Evolutionary conservation across 2,888 invertebrate genomes (phyloP), one percentile per base, ranked within the genome.

Genomic region (Dicyrtomina minuta): DNA sequence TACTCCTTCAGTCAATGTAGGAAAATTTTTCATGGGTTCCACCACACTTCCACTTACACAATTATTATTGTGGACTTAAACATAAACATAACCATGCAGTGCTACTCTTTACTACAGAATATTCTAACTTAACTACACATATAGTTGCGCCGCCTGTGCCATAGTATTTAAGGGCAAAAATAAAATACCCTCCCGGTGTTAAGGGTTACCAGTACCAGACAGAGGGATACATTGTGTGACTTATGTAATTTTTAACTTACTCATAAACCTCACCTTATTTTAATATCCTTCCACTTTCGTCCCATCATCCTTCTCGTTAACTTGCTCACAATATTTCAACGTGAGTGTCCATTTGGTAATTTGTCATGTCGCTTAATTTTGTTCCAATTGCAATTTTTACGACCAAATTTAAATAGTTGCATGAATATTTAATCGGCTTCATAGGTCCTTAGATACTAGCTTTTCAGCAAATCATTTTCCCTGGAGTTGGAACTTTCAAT

Each of bases 251-350:
- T n/a, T n/a, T n/a, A n/a, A n/a, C n/a, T n/a, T n/a, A n/a, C 33
- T 33, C 8, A 8, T 33, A 33, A 33, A 8, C 8, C 8, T 33
- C 33, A 33, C 33, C 33, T 33, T 33, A 33, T 33, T 33, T 33
- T 3, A 33, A 8, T 33, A 33, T 33, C 33, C n/a, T n/a, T n/a
- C n/a, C n/a, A n/a, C n/a, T 33, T 33, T 33, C 5, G 26, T 26
- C 55, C 24, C 15, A 24, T 55, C 24, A 26, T 15, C 55, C 27
- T 51, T 15, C 55, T 55, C 51, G 51, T 51, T 20, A 51, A 24
- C 55, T 55, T 55, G 27, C 27, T 8, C 24, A n/a, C n/a, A 33
- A 55, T 55, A n/a, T 22, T 55, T 22, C 26, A 55, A 27, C 5
- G 12, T 51, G n/a, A n/a, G n/a, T n/a, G n/a, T n/a, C 13, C 51